A percentile compares a stretch with the other conserved stretches of the same genome.
Evolutionary conservation across 1,140 invertebrate genomes (phyloP).

Genomic region (Formica exsecta): DNA sequence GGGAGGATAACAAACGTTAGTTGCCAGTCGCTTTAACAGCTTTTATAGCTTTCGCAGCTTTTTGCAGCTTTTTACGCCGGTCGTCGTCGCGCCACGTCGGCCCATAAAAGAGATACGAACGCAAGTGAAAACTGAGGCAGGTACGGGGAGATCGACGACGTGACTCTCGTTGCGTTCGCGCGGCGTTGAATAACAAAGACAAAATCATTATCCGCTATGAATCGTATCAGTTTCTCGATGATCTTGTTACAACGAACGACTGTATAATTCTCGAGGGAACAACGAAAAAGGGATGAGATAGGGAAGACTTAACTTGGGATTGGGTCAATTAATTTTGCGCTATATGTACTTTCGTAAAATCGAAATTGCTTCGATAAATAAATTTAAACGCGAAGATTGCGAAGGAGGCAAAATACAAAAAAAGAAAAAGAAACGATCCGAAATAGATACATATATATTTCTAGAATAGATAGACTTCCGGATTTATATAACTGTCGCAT

Average conservation of each 20-base stretch:
- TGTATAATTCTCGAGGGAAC: background rate
- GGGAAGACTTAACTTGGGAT: background rate
- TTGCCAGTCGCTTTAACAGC: conserved; percentile 57
- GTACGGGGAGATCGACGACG: conserved; percentile 30
- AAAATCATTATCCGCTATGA: conserved; percentile 6
- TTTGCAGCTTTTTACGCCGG: conserved; percentile 51
- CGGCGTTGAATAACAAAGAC: conserved; percentile 36
- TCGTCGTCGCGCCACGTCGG: conserved; percentile 20
- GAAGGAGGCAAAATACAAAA: background rate
- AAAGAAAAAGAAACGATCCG: too few relatives aligned
- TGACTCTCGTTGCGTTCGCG: conserved; percentile 11
- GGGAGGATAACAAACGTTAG: conserved; percentile 60
- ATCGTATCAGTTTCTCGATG: conserved; percentile 32
- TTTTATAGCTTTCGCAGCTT: conserved; percentile 58
- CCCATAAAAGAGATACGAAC: conserved; percentile 47
- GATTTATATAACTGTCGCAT: background rate
- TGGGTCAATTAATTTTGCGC: conserved; percentile 24
- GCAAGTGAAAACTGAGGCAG: conserved; percentile 39
- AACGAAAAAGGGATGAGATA: background rate
- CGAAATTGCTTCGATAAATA: background rate
- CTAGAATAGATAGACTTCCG: background rate
- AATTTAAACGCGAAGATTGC: background rate
- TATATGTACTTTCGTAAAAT: background rate
- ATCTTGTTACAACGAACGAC: conserved; percentile 17
- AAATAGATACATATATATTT: too few relatives aligned